These are phyloP conservation scores for Lochmaea capreae DNA, from an alignment of 2,888 invertebrate genomes.

Conservation along the genomic window DNA sequence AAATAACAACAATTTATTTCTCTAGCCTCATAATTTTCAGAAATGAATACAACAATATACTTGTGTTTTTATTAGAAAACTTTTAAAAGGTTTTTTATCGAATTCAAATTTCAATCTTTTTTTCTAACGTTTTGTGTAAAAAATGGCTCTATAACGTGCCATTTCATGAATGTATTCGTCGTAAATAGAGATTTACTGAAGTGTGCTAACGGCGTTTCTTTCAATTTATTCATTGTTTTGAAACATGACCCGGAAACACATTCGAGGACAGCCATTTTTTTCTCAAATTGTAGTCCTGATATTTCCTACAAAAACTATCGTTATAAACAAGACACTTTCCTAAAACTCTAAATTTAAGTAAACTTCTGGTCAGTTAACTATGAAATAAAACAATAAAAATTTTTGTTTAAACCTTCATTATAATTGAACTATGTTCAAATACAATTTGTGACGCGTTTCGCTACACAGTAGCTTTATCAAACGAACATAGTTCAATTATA, in stretches of 20 bases:
- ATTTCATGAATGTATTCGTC: constrained; percentile 7
- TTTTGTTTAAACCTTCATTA: too few species aligned
- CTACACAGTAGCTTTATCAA: too few species aligned
- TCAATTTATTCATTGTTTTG: neutral
- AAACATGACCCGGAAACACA: neutral
- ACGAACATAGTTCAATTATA: too few species aligned
- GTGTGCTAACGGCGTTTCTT: neutral
- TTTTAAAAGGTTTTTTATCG: neutral
- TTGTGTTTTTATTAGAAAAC: constrained; percentile 9
- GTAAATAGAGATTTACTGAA: constrained; percentile 8
- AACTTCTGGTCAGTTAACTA: too few species aligned
- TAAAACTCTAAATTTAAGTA: too few species aligned
- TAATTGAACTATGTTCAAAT: too few species aligned
- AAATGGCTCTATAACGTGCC: neutral
- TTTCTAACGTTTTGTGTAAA: neutral
- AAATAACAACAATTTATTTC: too few species aligned
- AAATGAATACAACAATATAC: neutral
- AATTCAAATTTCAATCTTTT: constrained; percentile 8
- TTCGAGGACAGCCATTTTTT: neutral
- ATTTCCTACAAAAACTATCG: too few species aligned
- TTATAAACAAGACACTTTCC: too few species aligned
- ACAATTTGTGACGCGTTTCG: too few species aligned
- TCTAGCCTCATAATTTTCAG: too few species aligned
- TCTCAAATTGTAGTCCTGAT: neutral
- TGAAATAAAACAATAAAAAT: too few species aligned